Percentiles rank a stretch among this genome's conserved stretches.
Evolutionary conservation across 2,888 invertebrate species (phyloP).

Genomic region (Acleris sparsana): DNA sequence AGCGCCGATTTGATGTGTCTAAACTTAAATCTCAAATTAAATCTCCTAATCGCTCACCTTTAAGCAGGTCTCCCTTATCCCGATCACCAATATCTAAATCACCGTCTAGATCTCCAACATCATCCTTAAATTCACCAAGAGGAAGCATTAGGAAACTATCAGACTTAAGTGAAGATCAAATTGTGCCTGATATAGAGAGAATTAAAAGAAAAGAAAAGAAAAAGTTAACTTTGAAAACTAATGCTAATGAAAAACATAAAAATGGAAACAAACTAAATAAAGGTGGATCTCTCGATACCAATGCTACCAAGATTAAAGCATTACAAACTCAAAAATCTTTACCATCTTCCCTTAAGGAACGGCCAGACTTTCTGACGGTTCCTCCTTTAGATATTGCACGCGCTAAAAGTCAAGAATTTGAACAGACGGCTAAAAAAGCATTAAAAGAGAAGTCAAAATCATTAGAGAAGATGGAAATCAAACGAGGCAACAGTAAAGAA

Average conservation of each 20-base stretch:
- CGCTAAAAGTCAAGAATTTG: constrained; percentile 85
- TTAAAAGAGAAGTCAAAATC: constrained; percentile 88
- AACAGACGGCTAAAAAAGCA: constrained; percentile 75
- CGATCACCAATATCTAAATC: constrained; percentile 79
- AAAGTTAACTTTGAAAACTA: constrained; percentile 72
- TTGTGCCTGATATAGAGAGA: constrained; percentile 78
- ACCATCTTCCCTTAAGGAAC: constrained; percentile 79
- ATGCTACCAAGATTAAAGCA: constrained; percentile 73
- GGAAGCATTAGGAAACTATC: constrained; percentile 79
- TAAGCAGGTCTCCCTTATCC: constrained; percentile 74
- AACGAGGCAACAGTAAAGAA: constrained; percentile 84
- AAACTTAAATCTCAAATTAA: constrained; percentile 71
- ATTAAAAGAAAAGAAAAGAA: constrained; percentile 79
- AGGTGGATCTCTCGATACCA: constrained; percentile 78
- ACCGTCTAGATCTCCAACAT: constrained; percentile 79
- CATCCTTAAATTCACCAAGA: constrained; percentile 78
- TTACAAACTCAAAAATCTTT: constrained; percentile 82
- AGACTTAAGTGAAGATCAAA: constrained; percentile 80
- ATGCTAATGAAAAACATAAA: constrained; percentile 75
- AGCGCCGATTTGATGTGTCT: constrained; percentile 72
- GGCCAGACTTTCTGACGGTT: constrained; percentile 79
- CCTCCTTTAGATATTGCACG: constrained; percentile 82
- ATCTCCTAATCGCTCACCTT: constrained; percentile 74
- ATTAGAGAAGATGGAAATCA: constrained; percentile 85
- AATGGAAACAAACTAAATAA: constrained; percentile 71